Percentiles rank a stretch among this genome's conserved stretches.
These are phyloP conservation scores for Celastrina argiolus DNA, from an alignment of 2,888 invertebrate species.

Conservation along the genomic window DNA sequence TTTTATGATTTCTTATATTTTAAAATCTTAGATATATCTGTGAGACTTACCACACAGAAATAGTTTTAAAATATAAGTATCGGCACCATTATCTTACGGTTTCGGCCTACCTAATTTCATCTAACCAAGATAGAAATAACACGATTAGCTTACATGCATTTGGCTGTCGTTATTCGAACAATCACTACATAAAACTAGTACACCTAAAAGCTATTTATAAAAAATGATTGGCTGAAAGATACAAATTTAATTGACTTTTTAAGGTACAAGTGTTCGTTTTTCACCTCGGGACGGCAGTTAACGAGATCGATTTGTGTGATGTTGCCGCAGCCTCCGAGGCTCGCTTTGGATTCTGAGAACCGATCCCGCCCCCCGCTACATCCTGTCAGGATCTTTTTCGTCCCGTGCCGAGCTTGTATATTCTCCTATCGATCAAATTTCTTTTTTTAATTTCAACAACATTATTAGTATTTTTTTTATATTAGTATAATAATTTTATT, in stretches of 20 bases:
- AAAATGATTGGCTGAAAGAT: not conserved
- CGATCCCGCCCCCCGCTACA: slow-evolving; percentile 51
- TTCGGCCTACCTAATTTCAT: not conserved
- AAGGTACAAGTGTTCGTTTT: slow-evolving; percentile 47
- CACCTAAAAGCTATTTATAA: not conserved
- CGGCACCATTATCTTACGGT: no score
- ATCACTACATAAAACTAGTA: not conserved
- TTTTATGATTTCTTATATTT: not conserved
- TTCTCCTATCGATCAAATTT: slow-evolving; percentile 37
- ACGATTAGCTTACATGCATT: not conserved
- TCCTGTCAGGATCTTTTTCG: slow-evolving; percentile 47
- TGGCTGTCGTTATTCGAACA: not conserved
- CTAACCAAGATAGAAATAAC: not conserved
- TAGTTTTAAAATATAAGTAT: no score
- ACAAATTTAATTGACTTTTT: slow-evolving; percentile 49
- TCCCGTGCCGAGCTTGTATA: slow-evolving; percentile 14
- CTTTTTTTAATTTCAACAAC: not conserved
- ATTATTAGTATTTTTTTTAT: not conserved
- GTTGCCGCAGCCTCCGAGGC: slow-evolving; percentile 67
- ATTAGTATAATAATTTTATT: no score
- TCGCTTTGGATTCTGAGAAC: slow-evolving; percentile 64
- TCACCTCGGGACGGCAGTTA: slow-evolving; percentile 58
- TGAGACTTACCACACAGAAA: no score
- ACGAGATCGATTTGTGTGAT: slow-evolving; percentile 65
- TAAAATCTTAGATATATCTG: not conserved